phyloP scores from a whole-genome alignment of 2,113 vertebrate species.

The Hystrix cristata region DNA sequence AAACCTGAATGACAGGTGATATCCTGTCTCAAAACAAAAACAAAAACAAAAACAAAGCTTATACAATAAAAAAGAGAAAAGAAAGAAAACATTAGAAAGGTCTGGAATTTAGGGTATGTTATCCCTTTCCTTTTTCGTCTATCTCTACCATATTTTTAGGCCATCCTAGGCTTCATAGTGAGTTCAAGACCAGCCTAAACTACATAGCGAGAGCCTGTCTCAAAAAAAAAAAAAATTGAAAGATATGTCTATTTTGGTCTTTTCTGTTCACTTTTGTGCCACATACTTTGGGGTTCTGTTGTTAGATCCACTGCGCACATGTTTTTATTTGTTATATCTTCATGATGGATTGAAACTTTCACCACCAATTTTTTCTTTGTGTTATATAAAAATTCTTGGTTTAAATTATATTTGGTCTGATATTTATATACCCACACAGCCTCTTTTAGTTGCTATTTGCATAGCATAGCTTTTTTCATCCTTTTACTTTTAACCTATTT shows the following conservation, averaged over 20 bases:
- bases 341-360: not conserved
- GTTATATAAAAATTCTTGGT: not conserved
- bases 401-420: not conserved
- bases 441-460: not conserved
- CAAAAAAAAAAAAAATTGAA: not conserved
- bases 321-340: not conserved
- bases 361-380: not conserved
- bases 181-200: not conserved
- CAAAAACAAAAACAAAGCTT: conserved; percentile 9
- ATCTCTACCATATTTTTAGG: not conserved
- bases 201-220: not conserved
- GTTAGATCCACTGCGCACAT: not conserved
- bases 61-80: not conserved
- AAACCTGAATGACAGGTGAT: not conserved
- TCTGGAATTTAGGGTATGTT: too few species aligned
- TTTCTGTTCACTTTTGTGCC: not conserved
- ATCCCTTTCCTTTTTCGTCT: too few species aligned
- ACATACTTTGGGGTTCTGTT: not conserved
- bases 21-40: not conserved
- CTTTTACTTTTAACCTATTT: not conserved
- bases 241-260: not conserved
- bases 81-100: not conserved
- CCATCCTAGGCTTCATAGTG: not conserved
- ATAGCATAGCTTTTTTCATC: not conserved
- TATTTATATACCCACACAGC: not conserved